Conservation (phyloP, 1,140 invertebrate genomes). For the Hypsibius dujardini region DNA sequence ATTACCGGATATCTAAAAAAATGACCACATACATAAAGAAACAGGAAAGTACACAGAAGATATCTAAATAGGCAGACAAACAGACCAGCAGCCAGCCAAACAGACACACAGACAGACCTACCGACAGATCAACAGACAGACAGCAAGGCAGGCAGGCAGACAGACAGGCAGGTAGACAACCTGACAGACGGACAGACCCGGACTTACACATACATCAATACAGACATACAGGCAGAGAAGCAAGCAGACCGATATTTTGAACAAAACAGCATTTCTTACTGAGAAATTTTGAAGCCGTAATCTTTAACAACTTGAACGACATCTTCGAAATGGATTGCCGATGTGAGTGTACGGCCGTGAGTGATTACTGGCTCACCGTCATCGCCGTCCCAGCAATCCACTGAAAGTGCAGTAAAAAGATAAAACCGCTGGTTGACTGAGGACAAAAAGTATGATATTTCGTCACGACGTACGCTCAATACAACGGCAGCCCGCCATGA, state of each 20-base stretch:
- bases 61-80: too few relatives aligned
- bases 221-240: too few relatives aligned
- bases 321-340: slow-evolving; percentile 40
- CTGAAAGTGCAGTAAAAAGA: slow-evolving; percentile 1
- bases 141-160: too few relatives aligned
- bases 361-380: slow-evolving; percentile 41
- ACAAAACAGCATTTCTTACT: slow-evolving; percentile 33
- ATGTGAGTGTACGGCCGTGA: slow-evolving; percentile 42
- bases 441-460: slow-evolving; percentile 9
- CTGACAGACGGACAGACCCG: too few relatives aligned
- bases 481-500: slow-evolving; percentile 8
- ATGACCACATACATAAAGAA: slow-evolving; percentile 23
- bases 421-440: background rate
- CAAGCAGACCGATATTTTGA: too few relatives aligned
- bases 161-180: too few relatives aligned
- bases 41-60: too few relatives aligned
- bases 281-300: slow-evolving; percentile 32
- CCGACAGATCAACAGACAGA: too few relatives aligned
- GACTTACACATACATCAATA: too few relatives aligned
- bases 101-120: too few relatives aligned
- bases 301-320: slow-evolving; percentile 37
- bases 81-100: too few relatives aligned
- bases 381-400: slow-evolving; percentile 33
- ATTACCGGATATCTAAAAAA: slow-evolving; percentile 42
- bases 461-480: background rate